Evolutionary conservation across 92 coral and sea anemone genomes (phyloP).

Genomic region (Epizoanthus scotinus): DNA sequence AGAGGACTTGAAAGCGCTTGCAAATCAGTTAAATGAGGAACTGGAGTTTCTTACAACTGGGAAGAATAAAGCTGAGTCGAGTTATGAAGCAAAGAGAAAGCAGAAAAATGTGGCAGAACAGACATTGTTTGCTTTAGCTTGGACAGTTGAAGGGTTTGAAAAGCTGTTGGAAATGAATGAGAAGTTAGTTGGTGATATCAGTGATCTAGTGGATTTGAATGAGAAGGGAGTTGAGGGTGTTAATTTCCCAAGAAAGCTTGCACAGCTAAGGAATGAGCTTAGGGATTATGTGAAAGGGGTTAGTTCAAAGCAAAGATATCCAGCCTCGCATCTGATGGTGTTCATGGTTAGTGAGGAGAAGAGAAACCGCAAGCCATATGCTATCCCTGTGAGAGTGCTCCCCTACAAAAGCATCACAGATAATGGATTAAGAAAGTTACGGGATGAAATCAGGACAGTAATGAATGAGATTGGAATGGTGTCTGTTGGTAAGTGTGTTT

Average conservation of each 20-base stretch:
- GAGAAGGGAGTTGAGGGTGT: neutral
- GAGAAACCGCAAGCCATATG: slow-evolving; percentile 45
- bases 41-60: slow-evolving; percentile 22
- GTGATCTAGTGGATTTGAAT: neutral
- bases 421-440: neutral
- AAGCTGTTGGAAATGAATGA: slow-evolving; percentile 32
- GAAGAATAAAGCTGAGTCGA: neutral
- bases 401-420: slow-evolving; percentile 35
- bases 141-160: slow-evolving; percentile 54
- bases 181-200: neutral
- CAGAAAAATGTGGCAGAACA: slow-evolving; percentile 54
- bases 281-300: slow-evolving; percentile 19
- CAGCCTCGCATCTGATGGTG: slow-evolving; percentile 42
- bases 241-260: neutral
- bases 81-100: slow-evolving; percentile 25
- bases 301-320: slow-evolving; percentile 11
- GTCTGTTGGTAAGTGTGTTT: slow-evolving; percentile 29
- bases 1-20: slow-evolving; percentile 25
- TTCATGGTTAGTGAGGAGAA: slow-evolving; percentile 42
- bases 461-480: slow-evolving; percentile 44
- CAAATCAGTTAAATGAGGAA: slow-evolving; percentile 12
- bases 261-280: slow-evolving; percentile 7
- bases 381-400: slow-evolving; percentile 41
- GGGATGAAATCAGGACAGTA: slow-evolving; percentile 9
- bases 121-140: slow-evolving; percentile 60